Evolutionary conservation across 2,113 vertebrate species (phyloP).

Genomic region (Gorilla gorilla): DNA sequence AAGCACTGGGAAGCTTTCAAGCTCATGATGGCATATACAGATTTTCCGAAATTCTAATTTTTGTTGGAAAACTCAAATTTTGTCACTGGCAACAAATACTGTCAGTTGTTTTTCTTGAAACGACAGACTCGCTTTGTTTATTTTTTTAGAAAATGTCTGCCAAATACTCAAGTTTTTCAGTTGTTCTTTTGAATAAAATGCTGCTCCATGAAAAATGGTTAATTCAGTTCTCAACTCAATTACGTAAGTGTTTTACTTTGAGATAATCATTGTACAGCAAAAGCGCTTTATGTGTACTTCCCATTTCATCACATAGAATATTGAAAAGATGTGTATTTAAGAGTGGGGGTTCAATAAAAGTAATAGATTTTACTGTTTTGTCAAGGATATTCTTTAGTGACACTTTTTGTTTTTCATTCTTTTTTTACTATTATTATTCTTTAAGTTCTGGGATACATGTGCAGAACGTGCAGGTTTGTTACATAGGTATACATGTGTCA

Average conservation of each 20-base stretch:
- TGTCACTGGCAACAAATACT: neutral
- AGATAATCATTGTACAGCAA: neutral
- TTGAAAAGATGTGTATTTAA: neutral
- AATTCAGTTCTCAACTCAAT: neutral
- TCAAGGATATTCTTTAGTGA: neutral
- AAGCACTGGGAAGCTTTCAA: neutral
- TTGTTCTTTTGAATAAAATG: neutral
- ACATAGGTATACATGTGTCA: no score
- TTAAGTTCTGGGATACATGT: no score
- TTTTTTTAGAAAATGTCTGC: slow-evolving; percentile 5
- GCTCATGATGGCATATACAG: neutral
- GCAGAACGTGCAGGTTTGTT: no score
- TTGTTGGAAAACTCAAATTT: slow-evolving; percentile 24
- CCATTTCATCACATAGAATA: neutral
- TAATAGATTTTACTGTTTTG: neutral
- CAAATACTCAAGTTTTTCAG: neutral
- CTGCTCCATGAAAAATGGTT: neutral
- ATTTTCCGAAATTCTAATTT: slow-evolving; percentile 19
- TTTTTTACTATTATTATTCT: neutral
- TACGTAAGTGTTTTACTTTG: neutral
- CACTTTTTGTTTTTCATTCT: neutral
- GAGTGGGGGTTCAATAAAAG: neutral
- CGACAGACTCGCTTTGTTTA: neutral
- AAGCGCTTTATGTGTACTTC: neutral
- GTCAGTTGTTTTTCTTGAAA: neutral